Evolutionary conservation across 2,888 invertebrate genomes (phyloP).

Genomic region (Athalia cordata): DNA sequence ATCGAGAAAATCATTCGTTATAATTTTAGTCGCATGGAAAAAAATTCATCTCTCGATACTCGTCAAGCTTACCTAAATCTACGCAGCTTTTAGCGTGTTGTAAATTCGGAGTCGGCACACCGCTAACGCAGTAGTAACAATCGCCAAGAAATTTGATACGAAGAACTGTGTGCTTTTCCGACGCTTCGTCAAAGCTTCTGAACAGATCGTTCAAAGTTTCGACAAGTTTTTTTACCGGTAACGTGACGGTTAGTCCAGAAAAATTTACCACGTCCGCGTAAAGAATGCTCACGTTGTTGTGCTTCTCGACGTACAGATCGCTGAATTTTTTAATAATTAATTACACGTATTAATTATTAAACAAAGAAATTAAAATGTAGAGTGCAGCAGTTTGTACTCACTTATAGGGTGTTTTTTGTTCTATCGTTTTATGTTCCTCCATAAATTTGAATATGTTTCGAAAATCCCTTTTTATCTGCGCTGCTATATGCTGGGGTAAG

Average conservation of each 20-base stretch:
- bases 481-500: conserved; percentile 89
- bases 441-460: conserved; percentile 73
- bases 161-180: conserved; percentile 86
- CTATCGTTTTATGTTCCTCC: conserved; percentile 69
- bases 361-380: conserved; percentile 53
- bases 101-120: conserved; percentile 85
- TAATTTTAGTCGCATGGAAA: background rate
- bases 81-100: conserved; percentile 94
- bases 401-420: conserved; percentile 74
- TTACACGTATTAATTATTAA: conserved; percentile 6
- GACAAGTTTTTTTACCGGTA: conserved; percentile 88
- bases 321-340: conserved; percentile 75
- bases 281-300: conserved; percentile 91
- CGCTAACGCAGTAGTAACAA: conserved; percentile 95
- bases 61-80: conserved; percentile 77
- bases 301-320: conserved; percentile 90
- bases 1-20: conserved; percentile 10
- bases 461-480: conserved; percentile 77
- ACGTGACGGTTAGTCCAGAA: conserved; percentile 88
- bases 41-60: too few species aligned
- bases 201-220: conserved; percentile 93
- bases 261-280: conserved; percentile 97
- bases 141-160: conserved; percentile 95
- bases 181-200: conserved; percentile 93
- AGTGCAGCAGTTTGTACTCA: conserved; percentile 57